Evolutionary conservation across 2,797 vertebrate genomes (phyloP), one percentile per base, ranked within the genome.

Genomic region (Dicrostonyx torquatus): DNA sequence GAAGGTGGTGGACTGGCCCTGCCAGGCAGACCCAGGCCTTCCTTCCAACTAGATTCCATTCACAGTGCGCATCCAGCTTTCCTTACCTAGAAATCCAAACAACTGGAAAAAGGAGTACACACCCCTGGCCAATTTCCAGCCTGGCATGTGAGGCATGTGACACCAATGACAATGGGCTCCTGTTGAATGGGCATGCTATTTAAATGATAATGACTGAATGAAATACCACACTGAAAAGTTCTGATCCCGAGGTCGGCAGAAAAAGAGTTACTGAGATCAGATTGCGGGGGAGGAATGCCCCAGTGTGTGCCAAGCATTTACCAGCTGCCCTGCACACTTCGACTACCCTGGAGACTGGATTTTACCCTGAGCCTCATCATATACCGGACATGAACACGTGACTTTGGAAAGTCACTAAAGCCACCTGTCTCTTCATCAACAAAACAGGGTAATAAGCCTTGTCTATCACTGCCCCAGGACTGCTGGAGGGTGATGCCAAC

Each of bases 371-470:
- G 78, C 72, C 50, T 88, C 78, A 48, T 48, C n/a, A 4, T 37
- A 86, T 5, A 70, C 64, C 40, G 70, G 79, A 92, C 79, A 6
- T 29, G 53, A 66, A 92, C 76, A 8, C 37, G 79, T 80, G 95
- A 92, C 93, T 94, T 55, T 43, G 64, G 31, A 53, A 95, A 97
- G 82, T 93, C 95, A 96, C 80, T 73, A 83, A 82, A 95, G 87
- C 82, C 91, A 97, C 88, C 88, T 95, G 94, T 85, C 93, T 97
- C 94, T 95, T 93, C 82, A 93, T 94, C 89, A 93, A 91, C 87
- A 26, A 78, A 89, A 80, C 22, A 0, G 48, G 70, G 48, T 62
- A 78, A 48, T 45, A 93, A 89, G 73, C 45, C 91, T 87, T 84
- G 87, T 64, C 93, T 60, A 2, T 94, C 22, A 37, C 50, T 94